Evolutionary conservation across 1,140 invertebrate species (phyloP), one percentile per base, ranked within the genome.

Genomic region (Rhizoglyphus robini): DNA sequence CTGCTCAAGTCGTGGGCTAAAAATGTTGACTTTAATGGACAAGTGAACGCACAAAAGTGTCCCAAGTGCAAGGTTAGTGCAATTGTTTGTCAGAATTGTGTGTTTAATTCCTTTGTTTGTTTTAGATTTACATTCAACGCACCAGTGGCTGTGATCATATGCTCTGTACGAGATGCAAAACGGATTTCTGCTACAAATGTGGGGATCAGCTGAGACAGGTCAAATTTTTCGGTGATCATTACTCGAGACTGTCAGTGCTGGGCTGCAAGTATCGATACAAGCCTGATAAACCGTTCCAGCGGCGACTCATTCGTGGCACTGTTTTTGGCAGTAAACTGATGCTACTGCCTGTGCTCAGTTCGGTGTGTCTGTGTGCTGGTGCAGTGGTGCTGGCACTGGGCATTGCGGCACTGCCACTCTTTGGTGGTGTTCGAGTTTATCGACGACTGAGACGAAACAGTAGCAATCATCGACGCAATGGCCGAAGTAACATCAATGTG

Each of bases 141-240:
- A 72, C 71, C 0, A 69, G 73, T 54, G 78, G 78, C 3, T 79
- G 78, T 72, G 76, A 78, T 68, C 77, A 79, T 67, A 79, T 79
- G 76, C 74, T 70, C 13, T 79, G 78, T 68, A 69, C 68, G 4
- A 65, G 73, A 20, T 79, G 78, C 68, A 68, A 73, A 30, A 78
- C 75, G 5, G 72, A 72, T 46, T 79, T 79, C 65, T 79, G 78
- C 67, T 79, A 79, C 65, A 71, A 71, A 38, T 79, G 78, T 70
- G 78, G 78, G 11, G 73, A 75, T 38, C 69, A 70, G 27, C 75
- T 74, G 64, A 70, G 75, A 5, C 68, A 71, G 18, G 32, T 77
- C 15, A 75, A 73, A 59, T 75, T 77, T 59, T 72, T 79, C 63
- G 78, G 77, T 0, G 73, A 78, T 64, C 78, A 79, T 65, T 73